phyloP scores from a whole-genome alignment of 2,797 vertebrate genomes.

The Acipenser oxyrinchus region DNA sequence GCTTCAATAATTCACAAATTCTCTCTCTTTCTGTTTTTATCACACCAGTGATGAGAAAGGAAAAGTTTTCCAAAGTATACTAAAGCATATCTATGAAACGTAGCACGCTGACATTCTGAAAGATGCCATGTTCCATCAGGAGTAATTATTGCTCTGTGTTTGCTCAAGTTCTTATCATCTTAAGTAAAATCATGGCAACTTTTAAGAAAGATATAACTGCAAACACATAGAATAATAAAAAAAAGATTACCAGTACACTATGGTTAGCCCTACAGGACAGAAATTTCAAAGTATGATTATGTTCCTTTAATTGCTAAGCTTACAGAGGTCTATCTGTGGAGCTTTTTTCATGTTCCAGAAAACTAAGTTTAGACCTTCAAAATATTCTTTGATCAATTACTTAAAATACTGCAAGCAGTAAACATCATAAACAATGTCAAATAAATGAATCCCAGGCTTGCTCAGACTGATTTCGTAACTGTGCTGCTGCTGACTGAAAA shows the following conservation, averaged over 20 bases:
- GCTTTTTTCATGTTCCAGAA: conserved; percentile 29
- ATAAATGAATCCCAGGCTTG: neutral
- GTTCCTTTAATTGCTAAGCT: conserved; percentile 36
- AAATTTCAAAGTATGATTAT: conserved; percentile 41
- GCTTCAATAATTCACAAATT: conserved; percentile 28
- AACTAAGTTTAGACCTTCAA: conserved; percentile 24
- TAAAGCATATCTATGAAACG: conserved; percentile 36
- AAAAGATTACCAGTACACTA: conserved; percentile 21
- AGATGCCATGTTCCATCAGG: conserved; percentile 45
- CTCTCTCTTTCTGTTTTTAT: conserved; percentile 13
- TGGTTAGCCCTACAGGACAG: conserved; percentile 18
- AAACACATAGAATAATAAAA: conserved; percentile 9
- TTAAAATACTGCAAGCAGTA: conserved; percentile 36
- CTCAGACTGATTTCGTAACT: no score
- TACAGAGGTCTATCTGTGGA: conserved; percentile 37
- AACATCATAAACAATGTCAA: conserved; percentile 23
- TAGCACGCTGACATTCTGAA: conserved; percentile 56
- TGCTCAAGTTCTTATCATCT: conserved; percentile 30
- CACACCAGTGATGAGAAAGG: conserved; percentile 15
- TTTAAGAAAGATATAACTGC: conserved; percentile 26
- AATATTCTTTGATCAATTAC: conserved; percentile 20
- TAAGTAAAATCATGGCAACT: conserved; percentile 33
- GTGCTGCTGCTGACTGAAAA: neutral
- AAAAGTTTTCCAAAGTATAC: conserved; percentile 34
- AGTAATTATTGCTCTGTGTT: conserved; percentile 69